phyloP scores from a whole-genome alignment of 2,888 invertebrate species.

The Polydrusus tereticollis region DNA sequence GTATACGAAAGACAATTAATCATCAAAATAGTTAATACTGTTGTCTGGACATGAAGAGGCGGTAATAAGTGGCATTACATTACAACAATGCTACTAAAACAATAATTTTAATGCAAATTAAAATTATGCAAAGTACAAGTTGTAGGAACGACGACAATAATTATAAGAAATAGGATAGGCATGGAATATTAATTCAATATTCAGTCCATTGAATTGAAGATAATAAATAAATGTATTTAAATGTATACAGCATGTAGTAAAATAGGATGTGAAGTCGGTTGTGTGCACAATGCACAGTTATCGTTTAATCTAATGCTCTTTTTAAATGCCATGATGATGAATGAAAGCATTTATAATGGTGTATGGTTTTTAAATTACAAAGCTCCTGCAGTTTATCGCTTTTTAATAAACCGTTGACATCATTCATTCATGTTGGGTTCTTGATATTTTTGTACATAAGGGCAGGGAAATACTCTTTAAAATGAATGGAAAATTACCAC shows the following conservation, averaged over 20 bases:
- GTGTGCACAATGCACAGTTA: neutral
- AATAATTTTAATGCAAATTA: slow-evolving; percentile 18
- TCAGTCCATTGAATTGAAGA: slow-evolving; percentile 13
- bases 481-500: neutral
- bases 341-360: neutral
- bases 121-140: slow-evolving; percentile 26
- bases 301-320: neutral
- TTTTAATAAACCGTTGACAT: too few relatives aligned
- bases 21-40: neutral
- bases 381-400: too few relatives aligned
- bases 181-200: slow-evolving; percentile 9
- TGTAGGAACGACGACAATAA: slow-evolving; percentile 13
- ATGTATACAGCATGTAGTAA: neutral
- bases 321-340: neutral
- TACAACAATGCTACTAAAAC: slow-evolving; percentile 25
- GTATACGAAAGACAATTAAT: too few relatives aligned
- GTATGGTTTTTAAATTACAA: too few relatives aligned
- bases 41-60: slow-evolving; percentile 3
- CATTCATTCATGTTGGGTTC: too few relatives aligned
- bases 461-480: neutral
- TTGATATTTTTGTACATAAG: too few relatives aligned
- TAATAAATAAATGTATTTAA: slow-evolving; percentile 11
- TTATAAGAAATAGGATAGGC: slow-evolving; percentile 29
- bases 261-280: neutral
- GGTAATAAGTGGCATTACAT: slow-evolving; percentile 14